Conservation (phyloP, 1,140 invertebrate genomes). For the Ips typographus region DNA sequence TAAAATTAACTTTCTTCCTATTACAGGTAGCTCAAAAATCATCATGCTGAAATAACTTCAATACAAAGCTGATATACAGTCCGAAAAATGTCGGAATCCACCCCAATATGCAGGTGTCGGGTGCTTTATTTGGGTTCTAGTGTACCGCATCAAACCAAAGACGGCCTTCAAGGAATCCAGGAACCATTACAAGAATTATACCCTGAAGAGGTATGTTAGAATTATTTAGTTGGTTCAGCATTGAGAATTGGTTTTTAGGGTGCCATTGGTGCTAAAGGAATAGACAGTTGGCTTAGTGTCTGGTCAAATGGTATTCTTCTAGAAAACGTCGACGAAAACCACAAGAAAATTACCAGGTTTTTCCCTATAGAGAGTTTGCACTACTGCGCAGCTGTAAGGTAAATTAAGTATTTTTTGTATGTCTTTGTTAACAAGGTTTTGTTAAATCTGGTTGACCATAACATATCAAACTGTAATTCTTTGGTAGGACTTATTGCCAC, state of each 20-base stretch:
- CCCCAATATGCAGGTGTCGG: constrained; percentile 92
- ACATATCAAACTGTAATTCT: too few species aligned
- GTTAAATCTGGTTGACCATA: too few species aligned
- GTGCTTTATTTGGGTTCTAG: constrained; percentile 98
- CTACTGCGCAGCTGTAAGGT: constrained; percentile 96
- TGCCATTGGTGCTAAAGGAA: constrained; percentile 85
- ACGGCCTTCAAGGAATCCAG: constrained; percentile 96
- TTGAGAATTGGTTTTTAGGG: constrained; percentile 37
- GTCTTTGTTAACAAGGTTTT: too few species aligned
- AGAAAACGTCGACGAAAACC: constrained; percentile 95
- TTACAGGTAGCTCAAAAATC: too few species aligned
- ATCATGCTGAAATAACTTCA: too few species aligned
- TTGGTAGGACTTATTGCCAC: too few species aligned
- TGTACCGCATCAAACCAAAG: constrained; percentile 96
- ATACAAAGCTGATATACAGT: not conserved
- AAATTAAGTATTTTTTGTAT: constrained; percentile 53
- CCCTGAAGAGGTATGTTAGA: constrained; percentile 71
- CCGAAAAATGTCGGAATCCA: constrained; percentile 62
- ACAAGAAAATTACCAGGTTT: constrained; percentile 92
- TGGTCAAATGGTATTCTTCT: constrained; percentile 95
- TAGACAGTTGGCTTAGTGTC: constrained; percentile 96
- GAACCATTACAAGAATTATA: constrained; percentile 96
- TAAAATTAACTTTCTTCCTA: too few species aligned
- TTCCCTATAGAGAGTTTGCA: constrained; percentile 96
- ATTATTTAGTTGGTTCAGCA: not conserved